Percentiles rank a stretch among this genome's conserved stretches.
These are phyloP conservation scores for Apoda limacodes DNA, from an alignment of 2,888 invertebrate species.

Conservation along the genomic window DNA sequence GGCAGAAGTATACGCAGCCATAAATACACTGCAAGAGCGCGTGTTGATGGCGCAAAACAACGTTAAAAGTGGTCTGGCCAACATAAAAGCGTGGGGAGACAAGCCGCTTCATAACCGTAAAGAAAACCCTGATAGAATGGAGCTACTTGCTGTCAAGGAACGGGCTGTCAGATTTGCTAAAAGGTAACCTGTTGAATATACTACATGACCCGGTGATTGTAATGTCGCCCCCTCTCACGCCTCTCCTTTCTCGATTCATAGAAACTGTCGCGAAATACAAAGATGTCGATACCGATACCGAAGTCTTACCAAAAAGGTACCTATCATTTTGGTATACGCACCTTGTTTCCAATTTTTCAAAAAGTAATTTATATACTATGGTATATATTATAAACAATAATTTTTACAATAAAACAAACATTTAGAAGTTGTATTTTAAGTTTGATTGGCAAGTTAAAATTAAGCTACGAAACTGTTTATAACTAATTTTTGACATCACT, in stretches of 20 bases:
- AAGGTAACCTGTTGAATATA: constrained; percentile 53
- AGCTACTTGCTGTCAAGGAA: constrained; percentile 69
- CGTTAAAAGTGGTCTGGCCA: constrained; percentile 64
- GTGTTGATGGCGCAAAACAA: constrained; percentile 77
- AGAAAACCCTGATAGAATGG: constrained; percentile 44
- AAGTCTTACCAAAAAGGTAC: too few species aligned
- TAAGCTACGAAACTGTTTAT: too few species aligned
- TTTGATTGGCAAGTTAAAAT: too few species aligned
- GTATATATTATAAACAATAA: too few species aligned
- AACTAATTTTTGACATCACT: too few species aligned
- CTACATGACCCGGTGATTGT: constrained; percentile 5
- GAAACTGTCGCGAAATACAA: too few species aligned
- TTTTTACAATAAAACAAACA: too few species aligned
- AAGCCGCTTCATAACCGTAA: constrained; percentile 81
- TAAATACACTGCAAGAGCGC: constrained; percentile 78
- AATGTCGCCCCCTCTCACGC: constrained; percentile 19
- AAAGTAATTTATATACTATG: too few species aligned
- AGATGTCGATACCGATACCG: too few species aligned
- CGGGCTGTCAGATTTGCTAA: constrained; percentile 60
- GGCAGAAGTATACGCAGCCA: constrained; percentile 73
- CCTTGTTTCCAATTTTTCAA: too few species aligned
- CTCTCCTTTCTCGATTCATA: constrained; percentile 24
- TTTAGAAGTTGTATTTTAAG: too few species aligned
- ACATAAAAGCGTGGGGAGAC: constrained; percentile 78
- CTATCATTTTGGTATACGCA: too few species aligned